Evolutionary conservation across 2,113 vertebrate species (phyloP), one percentile per base, ranked within the genome.

Genomic region (Diadophis punctatus): DNA sequence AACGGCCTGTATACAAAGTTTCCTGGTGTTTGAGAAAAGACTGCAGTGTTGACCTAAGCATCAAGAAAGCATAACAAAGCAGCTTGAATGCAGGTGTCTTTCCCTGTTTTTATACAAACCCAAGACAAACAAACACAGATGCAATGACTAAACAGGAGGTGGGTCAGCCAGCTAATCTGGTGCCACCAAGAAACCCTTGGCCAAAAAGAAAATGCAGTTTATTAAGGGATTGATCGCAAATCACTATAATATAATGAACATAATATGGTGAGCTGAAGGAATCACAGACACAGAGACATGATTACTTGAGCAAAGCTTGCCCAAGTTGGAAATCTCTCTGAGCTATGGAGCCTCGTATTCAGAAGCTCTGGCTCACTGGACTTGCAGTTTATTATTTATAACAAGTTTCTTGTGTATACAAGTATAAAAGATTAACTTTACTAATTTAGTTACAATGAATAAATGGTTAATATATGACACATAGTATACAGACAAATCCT

Each of bases 11-110:
- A n/a, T 92, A 90, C 27, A 91, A 97, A 84, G 56, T 88, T 52
- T 97, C 98, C 9, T 99, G 98, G 94, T 97, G 98, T 95, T 98
- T 98, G 53, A 99, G 96, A 94, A 99, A 99, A 93, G 98, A 98
- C 92, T 99, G 99, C 4, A 99, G 96, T 34, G 98, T 98, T 53
- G 98, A 99, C 95, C 99, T 99, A 91, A 94, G 93, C 92, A 14
- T 94, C 94, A 88, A 96, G 0, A 88, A 86, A 43, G 0, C 22
- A 87, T 12, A 2, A 18, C 93, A 90, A 94, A 8, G 84, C 30
- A n/a, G 90, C 34, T 86, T 88, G 16, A 91, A 2, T 0, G 0
- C 53, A 12, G 0, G 18, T 34, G 22, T 23, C 20, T 10, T 46
- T 53, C 23, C 25, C 51, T 11, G 4, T 1, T 87, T 68, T 87